Evolutionary conservation across 2,797 vertebrate genomes (phyloP), one percentile per base, ranked within the genome.

Genomic region (Lagocephalus sceleratus): DNA sequence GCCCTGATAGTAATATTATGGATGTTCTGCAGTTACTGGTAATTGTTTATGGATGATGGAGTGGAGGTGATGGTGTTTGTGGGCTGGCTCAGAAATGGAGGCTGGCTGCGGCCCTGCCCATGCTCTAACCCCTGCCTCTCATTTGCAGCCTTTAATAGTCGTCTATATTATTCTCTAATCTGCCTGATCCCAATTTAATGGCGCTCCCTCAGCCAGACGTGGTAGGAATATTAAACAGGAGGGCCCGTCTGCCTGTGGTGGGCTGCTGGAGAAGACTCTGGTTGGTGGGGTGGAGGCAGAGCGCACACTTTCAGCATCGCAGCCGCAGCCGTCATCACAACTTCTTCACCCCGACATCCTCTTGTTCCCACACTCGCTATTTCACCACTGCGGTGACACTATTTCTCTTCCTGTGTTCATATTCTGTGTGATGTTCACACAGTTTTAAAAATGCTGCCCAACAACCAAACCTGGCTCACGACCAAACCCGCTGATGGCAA

Each of bases 131-230:
- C 89, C 86, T 86, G 84, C 85, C 93, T 94, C 94, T 96, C 93
- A 95, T 97, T 94, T 94, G 94, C 93, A 95, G 94, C 90, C 86
- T 82, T 90, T 95, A 95, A 95, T 93, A 92, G 94, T 79, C 47
- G 85, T 85, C 92, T 92, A 94, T 94, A 97, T 96, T 95, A 94
- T 88, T 91, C 92, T 93, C 93, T 96, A 97, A 98, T 97, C 95
- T 96, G 87, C 89, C 92, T 98, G 95, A 98, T 98, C 95, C 96
- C 85, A 90, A 92, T 96, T 98, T 97, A 98, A 97, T 96, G 93
- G 89, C 83, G 92, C 93, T 93, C 91, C 92, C 88, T 85, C 79
- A 51, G 66, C 75, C 72, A 81, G 85, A 91, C 88, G 90, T 91
- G 90, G 91, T 85, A 64, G 57, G 92, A 87, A 94, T 92, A 90